These are phyloP conservation scores for Cyanistes caeruleus DNA, from an alignment of 2,113 vertebrate species.

Conservation along the genomic window DNA sequence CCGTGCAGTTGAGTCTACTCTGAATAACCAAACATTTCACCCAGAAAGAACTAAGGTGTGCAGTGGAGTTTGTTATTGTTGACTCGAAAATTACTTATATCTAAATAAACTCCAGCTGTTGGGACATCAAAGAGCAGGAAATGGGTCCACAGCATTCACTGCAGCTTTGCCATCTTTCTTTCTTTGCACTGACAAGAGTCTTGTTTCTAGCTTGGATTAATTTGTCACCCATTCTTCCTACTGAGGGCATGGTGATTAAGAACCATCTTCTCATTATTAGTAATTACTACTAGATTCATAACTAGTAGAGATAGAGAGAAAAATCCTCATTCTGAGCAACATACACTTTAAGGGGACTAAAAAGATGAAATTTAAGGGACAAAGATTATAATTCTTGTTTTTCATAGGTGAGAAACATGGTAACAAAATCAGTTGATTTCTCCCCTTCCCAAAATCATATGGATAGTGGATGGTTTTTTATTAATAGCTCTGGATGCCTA, in stretches of 20 bases:
- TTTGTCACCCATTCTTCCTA: not conserved
- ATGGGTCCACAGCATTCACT: not conserved
- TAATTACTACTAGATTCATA: not conserved
- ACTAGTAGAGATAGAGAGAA: not conserved
- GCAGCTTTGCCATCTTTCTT: not conserved
- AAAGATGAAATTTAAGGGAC: not conserved
- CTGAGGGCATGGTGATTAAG: not conserved
- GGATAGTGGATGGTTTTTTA: not conserved
- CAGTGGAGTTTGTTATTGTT: not conserved
- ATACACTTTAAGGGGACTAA: not conserved
- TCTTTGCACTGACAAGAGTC: not conserved
- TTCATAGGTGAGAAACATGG: not conserved
- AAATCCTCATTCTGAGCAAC: not conserved
- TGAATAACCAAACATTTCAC: not conserved
- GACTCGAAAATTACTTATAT: not conserved
- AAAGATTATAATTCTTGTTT: not conserved
- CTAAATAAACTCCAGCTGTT: not conserved
- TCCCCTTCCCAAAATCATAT: not conserved
- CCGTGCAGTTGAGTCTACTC: not conserved
- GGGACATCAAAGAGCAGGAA: not conserved
- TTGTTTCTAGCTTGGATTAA: not conserved
- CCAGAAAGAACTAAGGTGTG: not conserved
- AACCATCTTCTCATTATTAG: not conserved
- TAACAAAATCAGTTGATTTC: not conserved
- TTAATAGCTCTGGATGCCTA: not conserved